Evolutionary conservation across 2,797 vertebrate genomes (phyloP).

Genomic region (Chelmon rostratus): DNA sequence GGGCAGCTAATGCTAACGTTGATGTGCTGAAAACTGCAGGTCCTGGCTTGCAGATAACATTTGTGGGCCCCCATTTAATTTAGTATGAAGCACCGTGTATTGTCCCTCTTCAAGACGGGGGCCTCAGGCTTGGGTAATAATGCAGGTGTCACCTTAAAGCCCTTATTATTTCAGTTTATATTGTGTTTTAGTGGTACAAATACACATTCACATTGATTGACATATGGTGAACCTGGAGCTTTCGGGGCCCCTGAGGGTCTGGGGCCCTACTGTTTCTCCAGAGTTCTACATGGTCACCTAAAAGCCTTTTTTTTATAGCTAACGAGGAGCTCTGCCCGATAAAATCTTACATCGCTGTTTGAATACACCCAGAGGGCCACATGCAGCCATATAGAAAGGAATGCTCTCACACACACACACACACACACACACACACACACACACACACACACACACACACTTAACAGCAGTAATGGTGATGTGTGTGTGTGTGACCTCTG

Average conservation of each 20-base stretch:
- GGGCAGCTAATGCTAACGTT: neutral
- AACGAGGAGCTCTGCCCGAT: neutral
- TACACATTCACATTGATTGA: neutral
- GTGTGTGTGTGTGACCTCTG: slow-evolving; percentile 50
- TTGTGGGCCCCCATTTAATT: neutral
- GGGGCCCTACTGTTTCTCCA: neutral
- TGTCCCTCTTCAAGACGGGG: neutral
- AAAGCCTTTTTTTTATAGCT: neutral
- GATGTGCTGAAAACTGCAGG: neutral
- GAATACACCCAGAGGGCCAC: neutral
- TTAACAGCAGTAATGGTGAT: neutral
- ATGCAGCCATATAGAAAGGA: slow-evolving; percentile 10
- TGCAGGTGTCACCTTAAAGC: neutral
- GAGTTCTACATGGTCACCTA: neutral
- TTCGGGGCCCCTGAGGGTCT: neutral
- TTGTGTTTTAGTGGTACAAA: neutral
- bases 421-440: neutral
- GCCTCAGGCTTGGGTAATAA: neutral
- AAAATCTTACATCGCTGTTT: neutral
- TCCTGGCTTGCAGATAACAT: neutral
- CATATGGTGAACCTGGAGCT: neutral
- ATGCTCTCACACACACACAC: neutral
- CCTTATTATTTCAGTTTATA: neutral
- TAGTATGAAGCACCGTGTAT: no score
- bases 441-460: neutral